Conservation (phyloP, 1,140 invertebrate species). For the Drosophila miranda region DNA sequence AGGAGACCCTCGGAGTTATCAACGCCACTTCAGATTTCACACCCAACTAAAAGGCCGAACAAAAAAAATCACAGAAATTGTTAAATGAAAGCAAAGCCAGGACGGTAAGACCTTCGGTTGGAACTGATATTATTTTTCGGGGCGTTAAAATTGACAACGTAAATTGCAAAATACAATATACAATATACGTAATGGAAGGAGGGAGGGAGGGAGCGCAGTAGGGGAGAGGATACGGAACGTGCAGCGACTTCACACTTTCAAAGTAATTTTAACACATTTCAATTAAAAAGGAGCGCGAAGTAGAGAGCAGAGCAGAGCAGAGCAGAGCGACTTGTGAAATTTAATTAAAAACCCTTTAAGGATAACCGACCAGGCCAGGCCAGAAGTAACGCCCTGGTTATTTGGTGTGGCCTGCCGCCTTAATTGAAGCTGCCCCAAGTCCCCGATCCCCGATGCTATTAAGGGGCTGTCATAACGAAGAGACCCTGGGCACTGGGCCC, state of each 20-base stretch:
- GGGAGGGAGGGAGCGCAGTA: neutral
- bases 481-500: neutral
- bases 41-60: constrained; percentile 6
- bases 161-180: constrained; percentile 65
- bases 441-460: constrained; percentile 56
- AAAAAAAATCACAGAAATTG: constrained; percentile 22
- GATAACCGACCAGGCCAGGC: constrained; percentile 41
- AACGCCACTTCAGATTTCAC: constrained; percentile 39
- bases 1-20: constrained; percentile 45
- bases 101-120: neutral
- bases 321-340: constrained; percentile 56
- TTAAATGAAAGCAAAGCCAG: constrained; percentile 12
- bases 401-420: constrained; percentile 64
- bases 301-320: too few species aligned
- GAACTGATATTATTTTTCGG: constrained; percentile 59
- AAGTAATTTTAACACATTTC: constrained; percentile 80
- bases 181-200: neutral
- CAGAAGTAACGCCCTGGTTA: constrained; percentile 56
- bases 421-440: constrained; percentile 63
- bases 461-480: constrained; percentile 72
- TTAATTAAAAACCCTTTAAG: constrained; percentile 80
- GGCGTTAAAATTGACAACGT: constrained; percentile 77
- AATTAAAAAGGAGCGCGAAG: constrained; percentile 56
- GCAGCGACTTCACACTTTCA: constrained; percentile 71
- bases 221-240: constrained; percentile 19